Evolutionary conservation across 2,888 invertebrate species (phyloP).

Genomic region (Watsonalla binaria): DNA sequence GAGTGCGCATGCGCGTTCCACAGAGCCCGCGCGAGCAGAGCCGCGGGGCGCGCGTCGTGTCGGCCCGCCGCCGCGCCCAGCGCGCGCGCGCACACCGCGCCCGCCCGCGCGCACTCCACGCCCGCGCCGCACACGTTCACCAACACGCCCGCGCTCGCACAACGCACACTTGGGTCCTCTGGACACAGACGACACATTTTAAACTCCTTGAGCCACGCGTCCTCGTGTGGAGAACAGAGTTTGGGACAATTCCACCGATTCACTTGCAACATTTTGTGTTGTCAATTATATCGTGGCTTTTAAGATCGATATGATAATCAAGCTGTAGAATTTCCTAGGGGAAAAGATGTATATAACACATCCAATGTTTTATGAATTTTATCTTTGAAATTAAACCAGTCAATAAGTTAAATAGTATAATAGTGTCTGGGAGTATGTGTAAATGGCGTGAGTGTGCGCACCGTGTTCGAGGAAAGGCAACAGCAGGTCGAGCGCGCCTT

Average conservation of each 20-base stretch:
- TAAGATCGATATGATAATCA: no score
- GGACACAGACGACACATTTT: slow-evolving; percentile 16
- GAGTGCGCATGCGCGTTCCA: slow-evolving; percentile 50
- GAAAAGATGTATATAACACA: no score
- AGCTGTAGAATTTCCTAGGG: no score
- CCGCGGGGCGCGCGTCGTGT: slow-evolving; percentile 35
- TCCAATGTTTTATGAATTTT: no score
- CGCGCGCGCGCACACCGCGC: slow-evolving; percentile 72
- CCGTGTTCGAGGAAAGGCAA: slow-evolving; percentile 79
- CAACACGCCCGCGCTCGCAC: slow-evolving; percentile 88
- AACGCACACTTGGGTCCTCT: slow-evolving; percentile 83
- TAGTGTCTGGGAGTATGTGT: no score
- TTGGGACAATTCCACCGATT: no score
- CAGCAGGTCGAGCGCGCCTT: slow-evolving; percentile 80
- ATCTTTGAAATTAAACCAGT: no score
- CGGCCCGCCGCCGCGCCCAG: slow-evolving; percentile 34
- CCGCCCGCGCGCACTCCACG: slow-evolving; percentile 13
- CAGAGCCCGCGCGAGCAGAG: slow-evolving; percentile 45
- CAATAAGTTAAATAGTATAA: no score
- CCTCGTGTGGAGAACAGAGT: no score
- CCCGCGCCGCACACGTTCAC: slow-evolving; percentile 83
- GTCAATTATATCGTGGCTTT: no score
- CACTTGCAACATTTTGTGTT: no score
- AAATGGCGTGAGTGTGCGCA: slow-evolving; percentile 17
- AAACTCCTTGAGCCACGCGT: no score